Evolutionary conservation across 1,140 invertebrate genomes (phyloP).

Genomic region (Ephestia elutella): DNA sequence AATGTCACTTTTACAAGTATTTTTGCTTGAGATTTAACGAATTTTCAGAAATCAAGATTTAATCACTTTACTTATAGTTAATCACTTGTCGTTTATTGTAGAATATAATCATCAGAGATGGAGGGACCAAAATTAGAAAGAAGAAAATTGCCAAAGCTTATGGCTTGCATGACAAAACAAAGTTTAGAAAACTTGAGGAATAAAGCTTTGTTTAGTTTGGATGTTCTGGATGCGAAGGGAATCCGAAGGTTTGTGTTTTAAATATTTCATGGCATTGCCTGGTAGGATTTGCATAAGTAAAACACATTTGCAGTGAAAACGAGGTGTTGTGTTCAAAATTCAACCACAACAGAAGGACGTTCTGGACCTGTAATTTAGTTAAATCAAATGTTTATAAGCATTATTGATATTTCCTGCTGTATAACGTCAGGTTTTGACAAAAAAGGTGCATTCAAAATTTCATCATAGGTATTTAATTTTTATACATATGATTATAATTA

Average conservation of each 20-base stretch:
- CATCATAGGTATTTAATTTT: no score
- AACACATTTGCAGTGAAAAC: no score
- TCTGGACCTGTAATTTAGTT: no score
- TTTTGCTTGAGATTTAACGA: not conserved
- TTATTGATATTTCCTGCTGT: no score
- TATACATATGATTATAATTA: no score
- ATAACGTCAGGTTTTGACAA: no score
- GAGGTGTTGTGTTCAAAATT: no score
- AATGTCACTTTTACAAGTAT: not conserved
- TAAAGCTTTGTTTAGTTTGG: conserved; percentile 49
- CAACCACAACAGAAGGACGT: no score
- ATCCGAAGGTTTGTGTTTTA: conserved; percentile 43
- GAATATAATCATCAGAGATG: not conserved
- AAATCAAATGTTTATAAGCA: no score
- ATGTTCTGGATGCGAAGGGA: conserved; percentile 53
- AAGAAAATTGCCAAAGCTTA: conserved; percentile 46
- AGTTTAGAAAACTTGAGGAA: conserved; percentile 60
- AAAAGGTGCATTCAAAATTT: no score
- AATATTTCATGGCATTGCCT: not conserved
- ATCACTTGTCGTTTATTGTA: no score
- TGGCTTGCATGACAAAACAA: conserved; percentile 61
- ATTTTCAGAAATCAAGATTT: not conserved
- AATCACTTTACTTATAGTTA: not conserved
- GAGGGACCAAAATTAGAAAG: not conserved
- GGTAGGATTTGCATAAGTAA: not conserved